phyloP scores from a whole-genome alignment of 2,113 vertebrate species.

The Lagopus leucura region DNA sequence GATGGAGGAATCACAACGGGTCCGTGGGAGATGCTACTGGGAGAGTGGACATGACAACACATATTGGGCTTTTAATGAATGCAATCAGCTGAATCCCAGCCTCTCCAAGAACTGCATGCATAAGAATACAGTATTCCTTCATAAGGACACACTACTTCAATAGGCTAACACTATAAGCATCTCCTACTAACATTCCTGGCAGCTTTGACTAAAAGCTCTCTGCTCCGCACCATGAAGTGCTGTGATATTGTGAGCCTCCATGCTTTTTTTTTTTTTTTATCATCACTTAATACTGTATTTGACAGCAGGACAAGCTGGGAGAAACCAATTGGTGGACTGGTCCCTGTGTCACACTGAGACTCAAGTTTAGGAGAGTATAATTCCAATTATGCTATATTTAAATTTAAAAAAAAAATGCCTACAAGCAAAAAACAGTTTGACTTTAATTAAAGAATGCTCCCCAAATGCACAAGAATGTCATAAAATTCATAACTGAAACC shows the following conservation, averaged over 20 bases:
- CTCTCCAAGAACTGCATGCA: fast-evolving
- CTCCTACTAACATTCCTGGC: not conserved
- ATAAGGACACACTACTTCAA: fast-evolving
- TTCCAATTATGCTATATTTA: not conserved
- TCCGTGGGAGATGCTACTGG: not conserved
- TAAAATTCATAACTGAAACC: slow-evolving; percentile 33
- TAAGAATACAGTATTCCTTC: not conserved
- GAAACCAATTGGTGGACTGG: not conserved
- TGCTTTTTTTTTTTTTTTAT: not conserved
- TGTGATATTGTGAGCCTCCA: not conserved
- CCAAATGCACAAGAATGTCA: slow-evolving; percentile 39
- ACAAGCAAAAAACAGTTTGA: slow-evolving; percentile 17
- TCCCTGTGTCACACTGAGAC: not conserved
- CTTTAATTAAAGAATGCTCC: slow-evolving; percentile 54
- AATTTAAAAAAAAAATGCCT: not conserved
- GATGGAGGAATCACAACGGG: not conserved
- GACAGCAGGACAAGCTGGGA: not conserved
- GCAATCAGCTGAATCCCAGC: not conserved
- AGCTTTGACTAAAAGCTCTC: not conserved
- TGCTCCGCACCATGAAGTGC: not conserved
- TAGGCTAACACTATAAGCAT: not conserved
- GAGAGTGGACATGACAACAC: not conserved
- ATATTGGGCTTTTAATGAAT: not conserved
- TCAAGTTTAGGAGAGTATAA: not conserved
- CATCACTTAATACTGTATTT: not conserved